Base-by-base conservation (phyloP, 2,113 vertebrate genomes). In the Chaenocephalus aceratus region DNA sequence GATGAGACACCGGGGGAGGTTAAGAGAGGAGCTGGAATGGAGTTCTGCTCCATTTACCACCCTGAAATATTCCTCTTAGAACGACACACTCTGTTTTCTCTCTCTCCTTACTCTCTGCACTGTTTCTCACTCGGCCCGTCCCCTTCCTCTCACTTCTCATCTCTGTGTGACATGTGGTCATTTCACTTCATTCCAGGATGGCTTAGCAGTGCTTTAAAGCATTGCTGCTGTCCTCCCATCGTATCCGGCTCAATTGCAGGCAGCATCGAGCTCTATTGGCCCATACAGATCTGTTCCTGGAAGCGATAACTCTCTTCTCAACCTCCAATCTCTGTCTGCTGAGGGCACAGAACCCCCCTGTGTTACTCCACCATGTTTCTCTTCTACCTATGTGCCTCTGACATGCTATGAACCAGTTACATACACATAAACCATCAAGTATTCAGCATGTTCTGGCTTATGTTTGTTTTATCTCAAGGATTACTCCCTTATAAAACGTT, bases 11-110 rank as follows among this genome's bases (percentile, higher is more conserved):
- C 58, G 52, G 69, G 85, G 90, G 88, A 91, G 90, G 90, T 93
- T 91, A 92, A 88, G 90, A 90, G 91, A 86, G 86, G 89, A 91
- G 90, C 90, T 89, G 86, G 89, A 93, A 93, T 94, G 76, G 93
- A 90, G 93, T 94, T 93, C 91, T 93, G 91, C 93, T 94, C 93
- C 92, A 94, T 94, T 94, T 94, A 91, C 90, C 90, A 82, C 76
- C 81, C 85, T 93, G 89, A 92, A 93, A 93, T 92, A 94, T 93
- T 93, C 93, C 87, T 89, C 91, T 91, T 83, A 84, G 90, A 93
- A 91, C 73, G 85, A 85, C 88, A 82, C 86, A 83, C 84, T 85
- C 85, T 86, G 86, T 83, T 91, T 85, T 90, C 86, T 86, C 88
- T 84, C 88, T 71, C 61, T 81, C 77, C 83, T 66, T 48, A 62